These are phyloP conservation scores for Sturnira hondurensis DNA, from an alignment of 2,113 vertebrate genomes.

Conservation along the genomic window DNA sequence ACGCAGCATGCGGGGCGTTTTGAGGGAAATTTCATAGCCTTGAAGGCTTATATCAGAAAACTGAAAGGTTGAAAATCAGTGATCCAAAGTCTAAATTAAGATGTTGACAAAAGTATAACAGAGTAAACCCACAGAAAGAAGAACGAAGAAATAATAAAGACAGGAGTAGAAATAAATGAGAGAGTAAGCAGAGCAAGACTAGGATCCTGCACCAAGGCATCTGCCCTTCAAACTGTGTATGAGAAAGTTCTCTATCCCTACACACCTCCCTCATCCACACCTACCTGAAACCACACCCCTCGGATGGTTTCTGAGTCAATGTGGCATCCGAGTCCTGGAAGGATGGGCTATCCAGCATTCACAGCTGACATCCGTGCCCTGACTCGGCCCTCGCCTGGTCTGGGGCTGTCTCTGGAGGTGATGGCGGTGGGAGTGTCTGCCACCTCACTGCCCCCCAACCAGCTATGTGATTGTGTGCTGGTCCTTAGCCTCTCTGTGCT, in stretches of 20 bases:
- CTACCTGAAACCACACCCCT: neutral
- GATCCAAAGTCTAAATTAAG: neutral
- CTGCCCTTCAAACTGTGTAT: neutral
- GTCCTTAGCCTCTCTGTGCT: neutral
- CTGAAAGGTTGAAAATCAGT: neutral
- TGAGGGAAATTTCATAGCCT: neutral
- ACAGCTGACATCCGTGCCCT: neutral
- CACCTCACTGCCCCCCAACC: too few relatives aligned
- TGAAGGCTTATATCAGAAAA: neutral
- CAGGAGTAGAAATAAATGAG: neutral
- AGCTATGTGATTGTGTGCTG: neutral
- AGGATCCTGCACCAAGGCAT: too few relatives aligned
- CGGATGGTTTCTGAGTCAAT: neutral
- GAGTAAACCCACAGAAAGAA: neutral
- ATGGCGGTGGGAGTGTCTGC: too few relatives aligned
- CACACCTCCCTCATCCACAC: fast-evolving
- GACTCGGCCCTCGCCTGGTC: neutral
- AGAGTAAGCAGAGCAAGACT: neutral
- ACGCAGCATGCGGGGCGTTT: neutral
- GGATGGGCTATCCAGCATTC: neutral
- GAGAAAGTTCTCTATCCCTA: neutral
- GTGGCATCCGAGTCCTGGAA: neutral
- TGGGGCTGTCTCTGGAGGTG: neutral
- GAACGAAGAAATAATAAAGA: neutral
- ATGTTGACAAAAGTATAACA: too few relatives aligned